These are phyloP conservation scores for Vollenhovia emeryi DNA, from an alignment of 1,140 invertebrate species.

Conservation along the genomic window DNA sequence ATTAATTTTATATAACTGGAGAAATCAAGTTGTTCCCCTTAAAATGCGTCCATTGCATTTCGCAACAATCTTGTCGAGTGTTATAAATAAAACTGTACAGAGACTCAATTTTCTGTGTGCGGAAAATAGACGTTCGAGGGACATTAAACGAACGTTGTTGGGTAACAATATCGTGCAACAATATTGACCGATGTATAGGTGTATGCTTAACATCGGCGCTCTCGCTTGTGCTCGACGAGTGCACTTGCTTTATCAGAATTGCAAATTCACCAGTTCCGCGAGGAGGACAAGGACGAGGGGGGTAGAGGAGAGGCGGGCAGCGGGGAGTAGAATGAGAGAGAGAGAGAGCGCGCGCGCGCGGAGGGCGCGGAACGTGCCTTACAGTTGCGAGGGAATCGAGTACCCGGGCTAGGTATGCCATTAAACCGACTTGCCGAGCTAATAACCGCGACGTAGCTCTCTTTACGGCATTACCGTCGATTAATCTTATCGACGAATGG, in stretches of 20 bases:
- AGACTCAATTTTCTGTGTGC: not conserved
- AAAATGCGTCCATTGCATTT: not conserved
- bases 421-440: constrained; percentile 64
- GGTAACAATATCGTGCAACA: constrained; percentile 21
- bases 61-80: not conserved
- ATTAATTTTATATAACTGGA: not conserved
- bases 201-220: constrained; percentile 23
- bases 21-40: not conserved
- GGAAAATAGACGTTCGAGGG: not conserved
- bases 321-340: constrained; percentile 8
- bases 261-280: constrained; percentile 18
- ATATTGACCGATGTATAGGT: constrained; percentile 45
- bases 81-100: not conserved
- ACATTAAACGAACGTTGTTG: constrained; percentile 22
- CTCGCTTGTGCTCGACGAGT: constrained; percentile 22
- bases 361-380: constrained; percentile 38
- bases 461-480: constrained; percentile 66
- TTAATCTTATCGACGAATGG: constrained; percentile 69
- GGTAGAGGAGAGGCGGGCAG: not conserved
- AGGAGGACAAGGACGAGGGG: not conserved
- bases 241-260: constrained; percentile 51
- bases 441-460: constrained; percentile 68
- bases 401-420: constrained; percentile 54
- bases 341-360: no score
- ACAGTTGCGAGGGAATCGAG: constrained; percentile 20